Evolutionary conservation across 2,888 invertebrate species (phyloP).

Genomic region (Dasypolia templi): DNA sequence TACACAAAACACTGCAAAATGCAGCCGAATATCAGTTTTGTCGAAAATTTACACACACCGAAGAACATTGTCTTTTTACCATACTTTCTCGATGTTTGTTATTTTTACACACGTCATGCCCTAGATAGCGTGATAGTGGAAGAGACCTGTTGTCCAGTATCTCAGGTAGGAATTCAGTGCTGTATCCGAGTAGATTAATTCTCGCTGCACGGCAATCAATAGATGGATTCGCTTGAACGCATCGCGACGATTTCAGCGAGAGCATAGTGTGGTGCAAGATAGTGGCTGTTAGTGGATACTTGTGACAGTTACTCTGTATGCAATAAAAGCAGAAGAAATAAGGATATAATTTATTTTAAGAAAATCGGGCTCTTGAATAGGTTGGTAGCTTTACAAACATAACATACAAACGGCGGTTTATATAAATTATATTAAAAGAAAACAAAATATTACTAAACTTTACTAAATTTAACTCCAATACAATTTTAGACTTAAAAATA

Average conservation of each 20-base stretch:
- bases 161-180: slow-evolving; percentile 43
- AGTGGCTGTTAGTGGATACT: not conserved
- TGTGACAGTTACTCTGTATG: too few species aligned
- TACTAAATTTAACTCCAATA: too few species aligned
- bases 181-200: slow-evolving; percentile 56
- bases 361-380: not conserved
- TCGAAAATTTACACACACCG: not conserved
- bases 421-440: too few species aligned
- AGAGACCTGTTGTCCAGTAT: slow-evolving; percentile 22
- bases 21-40: too few species aligned
- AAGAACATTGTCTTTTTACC: not conserved
- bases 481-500: too few species aligned
- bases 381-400: not conserved
- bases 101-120: not conserved
- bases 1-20: not conserved
- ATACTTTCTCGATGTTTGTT: not conserved
- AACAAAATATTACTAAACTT: too few species aligned
- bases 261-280: slow-evolving; percentile 10
- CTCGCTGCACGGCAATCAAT: slow-evolving; percentile 52
- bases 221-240: slow-evolving; percentile 55
- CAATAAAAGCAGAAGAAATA: not conserved
- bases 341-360: not conserved
- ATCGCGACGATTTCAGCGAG: slow-evolving; percentile 35
- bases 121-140: not conserved
- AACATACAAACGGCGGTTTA: too few species aligned